A percentile compares a stretch with the other conserved stretches of the same genome.
Evolutionary conservation across 2,888 invertebrate species (phyloP).

Genomic region (Troides helena): DNA sequence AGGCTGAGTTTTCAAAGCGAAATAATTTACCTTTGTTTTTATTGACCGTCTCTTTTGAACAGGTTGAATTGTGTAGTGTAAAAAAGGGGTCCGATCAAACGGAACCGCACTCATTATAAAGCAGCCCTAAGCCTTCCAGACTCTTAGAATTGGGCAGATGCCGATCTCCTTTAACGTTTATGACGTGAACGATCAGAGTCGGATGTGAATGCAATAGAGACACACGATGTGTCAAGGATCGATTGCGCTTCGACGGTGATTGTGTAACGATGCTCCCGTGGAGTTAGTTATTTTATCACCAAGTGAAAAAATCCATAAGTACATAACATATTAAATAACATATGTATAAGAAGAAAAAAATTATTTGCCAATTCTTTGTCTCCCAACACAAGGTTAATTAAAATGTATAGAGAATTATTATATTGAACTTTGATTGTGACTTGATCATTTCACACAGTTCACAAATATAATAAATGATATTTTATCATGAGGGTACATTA

Average conservation of each 20-base stretch:
- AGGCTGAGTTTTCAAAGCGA: constrained; percentile 15
- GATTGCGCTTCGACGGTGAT: constrained; percentile 4
- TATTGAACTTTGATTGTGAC: too few relatives aligned
- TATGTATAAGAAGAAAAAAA: background rate
- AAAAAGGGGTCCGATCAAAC: constrained; percentile 38
- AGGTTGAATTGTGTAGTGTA: constrained; percentile 25
- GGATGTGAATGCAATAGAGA: constrained; percentile 33
- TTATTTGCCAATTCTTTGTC: too few relatives aligned
- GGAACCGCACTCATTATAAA: constrained; percentile 36
- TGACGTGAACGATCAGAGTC: constrained; percentile 45
- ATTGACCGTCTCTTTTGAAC: constrained; percentile 21
- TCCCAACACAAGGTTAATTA: too few relatives aligned
- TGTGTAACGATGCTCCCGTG: constrained; percentile 5
- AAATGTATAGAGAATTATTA: too few relatives aligned
- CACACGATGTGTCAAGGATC: constrained; percentile 26
- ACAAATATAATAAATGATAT: too few relatives aligned
- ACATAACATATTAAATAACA: too few relatives aligned
- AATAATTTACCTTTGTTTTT: constrained; percentile 28
- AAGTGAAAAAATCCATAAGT: background rate
- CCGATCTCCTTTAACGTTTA: constrained; percentile 52
- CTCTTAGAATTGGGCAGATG: constrained; percentile 45
- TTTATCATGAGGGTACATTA: too few relatives aligned
- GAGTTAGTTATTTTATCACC: background rate
- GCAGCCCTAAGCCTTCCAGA: constrained; percentile 37
- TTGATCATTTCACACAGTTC: too few relatives aligned